Percentiles rank a stretch among this genome's conserved stretches.
Evolutionary conservation across 2,888 invertebrate genomes (phyloP).

Genomic region (Eilema griseolum): DNA sequence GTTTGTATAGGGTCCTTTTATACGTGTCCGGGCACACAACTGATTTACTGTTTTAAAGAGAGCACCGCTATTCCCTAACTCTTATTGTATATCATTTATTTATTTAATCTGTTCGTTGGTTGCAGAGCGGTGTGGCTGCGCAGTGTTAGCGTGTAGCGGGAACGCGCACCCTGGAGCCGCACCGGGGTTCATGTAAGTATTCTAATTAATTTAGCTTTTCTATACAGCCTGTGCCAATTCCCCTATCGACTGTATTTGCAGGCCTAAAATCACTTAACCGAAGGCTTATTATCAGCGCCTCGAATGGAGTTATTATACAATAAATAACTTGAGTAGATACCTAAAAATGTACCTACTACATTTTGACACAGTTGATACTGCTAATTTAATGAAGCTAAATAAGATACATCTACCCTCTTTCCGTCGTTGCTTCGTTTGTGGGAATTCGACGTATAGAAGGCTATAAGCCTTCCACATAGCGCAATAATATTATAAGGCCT

Average conservation of each 20-base stretch:
- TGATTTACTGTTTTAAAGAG: too few relatives aligned
- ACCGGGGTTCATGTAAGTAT: constrained; percentile 73
- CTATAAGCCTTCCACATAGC: neutral
- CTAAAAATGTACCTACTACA: neutral
- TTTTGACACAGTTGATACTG: neutral
- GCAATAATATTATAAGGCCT: neutral
- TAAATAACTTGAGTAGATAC: neutral
- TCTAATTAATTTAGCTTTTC: neutral
- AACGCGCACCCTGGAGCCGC: constrained; percentile 82
- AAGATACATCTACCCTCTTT: neutral
- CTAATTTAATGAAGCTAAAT: neutral
- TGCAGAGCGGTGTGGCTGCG: constrained; percentile 80
- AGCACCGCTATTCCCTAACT: too few relatives aligned
- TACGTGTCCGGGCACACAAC: neutral
- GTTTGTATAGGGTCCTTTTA: too few relatives aligned
- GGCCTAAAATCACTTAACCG: too few relatives aligned
- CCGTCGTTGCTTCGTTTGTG: neutral
- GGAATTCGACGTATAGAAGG: neutral
- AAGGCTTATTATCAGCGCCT: too few relatives aligned
- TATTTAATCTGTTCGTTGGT: constrained; percentile 53
- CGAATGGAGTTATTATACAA: too few relatives aligned
- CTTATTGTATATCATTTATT: neutral
- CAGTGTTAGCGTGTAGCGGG: constrained; percentile 64
- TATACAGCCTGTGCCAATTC: too few relatives aligned
- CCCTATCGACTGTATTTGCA: neutral